Evolutionary conservation across 2,113 vertebrate genomes (phyloP).

Genomic region (Petromus typicus): DNA sequence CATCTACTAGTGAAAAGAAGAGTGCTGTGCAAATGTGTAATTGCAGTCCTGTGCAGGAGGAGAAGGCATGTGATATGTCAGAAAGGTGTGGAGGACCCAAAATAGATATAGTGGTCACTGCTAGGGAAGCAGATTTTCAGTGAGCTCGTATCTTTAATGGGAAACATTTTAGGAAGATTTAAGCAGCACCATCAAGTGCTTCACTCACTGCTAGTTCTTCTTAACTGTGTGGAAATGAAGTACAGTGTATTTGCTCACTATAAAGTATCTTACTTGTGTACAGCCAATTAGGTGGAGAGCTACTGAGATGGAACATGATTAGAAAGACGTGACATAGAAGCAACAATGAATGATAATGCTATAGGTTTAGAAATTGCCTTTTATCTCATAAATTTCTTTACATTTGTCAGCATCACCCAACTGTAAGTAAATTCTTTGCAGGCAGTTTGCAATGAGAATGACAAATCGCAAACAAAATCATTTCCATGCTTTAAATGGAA

Average conservation of each 20-base stretch:
- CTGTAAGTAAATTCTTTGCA: not conserved
- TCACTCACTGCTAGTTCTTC: not conserved
- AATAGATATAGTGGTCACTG: not conserved
- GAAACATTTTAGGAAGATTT: not conserved
- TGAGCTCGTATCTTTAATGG: not conserved
- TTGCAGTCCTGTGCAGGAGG: not conserved
- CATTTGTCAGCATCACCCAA: not conserved
- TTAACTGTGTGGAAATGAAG: not conserved
- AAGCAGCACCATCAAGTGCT: not conserved
- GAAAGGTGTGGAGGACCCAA: not conserved
- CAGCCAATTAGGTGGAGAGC: not conserved
- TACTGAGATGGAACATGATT: not conserved
- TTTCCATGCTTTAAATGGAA: not conserved
- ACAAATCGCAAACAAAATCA: not conserved
- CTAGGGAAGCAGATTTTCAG: not conserved
- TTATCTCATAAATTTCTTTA: not conserved
- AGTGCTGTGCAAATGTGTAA: not conserved
- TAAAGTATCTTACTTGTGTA: not conserved
- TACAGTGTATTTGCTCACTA: not conserved
- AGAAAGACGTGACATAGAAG: not conserved
- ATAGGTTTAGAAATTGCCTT: conserved; percentile 19
- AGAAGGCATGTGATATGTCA: not conserved
- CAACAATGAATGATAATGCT: not conserved
- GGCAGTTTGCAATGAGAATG: not conserved
- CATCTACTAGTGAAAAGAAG: not conserved